Evolutionary conservation across 2,797 vertebrate genomes (phyloP).

Genomic region (Clarias laeviceps): DNA sequence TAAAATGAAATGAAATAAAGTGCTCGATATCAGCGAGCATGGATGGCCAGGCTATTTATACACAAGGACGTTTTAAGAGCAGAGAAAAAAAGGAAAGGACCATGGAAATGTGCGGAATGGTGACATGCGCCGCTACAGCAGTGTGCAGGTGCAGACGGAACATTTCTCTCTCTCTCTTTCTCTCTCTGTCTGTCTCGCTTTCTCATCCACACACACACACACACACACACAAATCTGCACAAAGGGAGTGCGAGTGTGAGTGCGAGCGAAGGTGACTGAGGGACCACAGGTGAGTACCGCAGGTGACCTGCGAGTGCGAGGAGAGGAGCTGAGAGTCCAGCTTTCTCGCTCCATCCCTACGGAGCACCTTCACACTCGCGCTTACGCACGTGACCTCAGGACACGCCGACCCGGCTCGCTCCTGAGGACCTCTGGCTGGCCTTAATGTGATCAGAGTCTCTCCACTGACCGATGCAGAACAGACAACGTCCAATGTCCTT

Average conservation of each 20-base stretch:
- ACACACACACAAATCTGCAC: slow-evolving; percentile 4
- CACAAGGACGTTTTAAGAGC: slow-evolving; percentile 67
- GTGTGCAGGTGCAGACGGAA: slow-evolving; percentile 59
- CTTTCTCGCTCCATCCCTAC: slow-evolving; percentile 11
- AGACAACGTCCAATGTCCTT: too few relatives aligned
- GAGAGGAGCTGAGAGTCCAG: slow-evolving; percentile 21
- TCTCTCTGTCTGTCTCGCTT: not conserved
- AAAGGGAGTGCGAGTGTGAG: not conserved
- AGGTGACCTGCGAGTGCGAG: slow-evolving; percentile 19
- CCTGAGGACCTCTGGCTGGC: not conserved
- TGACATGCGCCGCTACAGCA: slow-evolving; percentile 47
- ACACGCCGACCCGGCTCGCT: not conserved
- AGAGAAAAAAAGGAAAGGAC: slow-evolving; percentile 57
- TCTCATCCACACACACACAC: not conserved
- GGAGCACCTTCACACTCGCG: not conserved
- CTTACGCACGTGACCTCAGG: slow-evolving; percentile 33
- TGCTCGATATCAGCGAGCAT: slow-evolving; percentile 73
- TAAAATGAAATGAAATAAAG: not conserved
- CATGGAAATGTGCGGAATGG: slow-evolving; percentile 49
- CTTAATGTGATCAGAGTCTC: slow-evolving; percentile 38
- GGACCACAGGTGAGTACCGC: slow-evolving; percentile 10
- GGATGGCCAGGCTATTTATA: slow-evolving; percentile 76
- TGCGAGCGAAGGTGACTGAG: slow-evolving; percentile 36
- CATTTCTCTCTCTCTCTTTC: not conserved
- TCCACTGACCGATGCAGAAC: slow-evolving; percentile 9